Conservation (phyloP, 2,113 vertebrate species). For the Cyprinodon variegatus region DNA sequence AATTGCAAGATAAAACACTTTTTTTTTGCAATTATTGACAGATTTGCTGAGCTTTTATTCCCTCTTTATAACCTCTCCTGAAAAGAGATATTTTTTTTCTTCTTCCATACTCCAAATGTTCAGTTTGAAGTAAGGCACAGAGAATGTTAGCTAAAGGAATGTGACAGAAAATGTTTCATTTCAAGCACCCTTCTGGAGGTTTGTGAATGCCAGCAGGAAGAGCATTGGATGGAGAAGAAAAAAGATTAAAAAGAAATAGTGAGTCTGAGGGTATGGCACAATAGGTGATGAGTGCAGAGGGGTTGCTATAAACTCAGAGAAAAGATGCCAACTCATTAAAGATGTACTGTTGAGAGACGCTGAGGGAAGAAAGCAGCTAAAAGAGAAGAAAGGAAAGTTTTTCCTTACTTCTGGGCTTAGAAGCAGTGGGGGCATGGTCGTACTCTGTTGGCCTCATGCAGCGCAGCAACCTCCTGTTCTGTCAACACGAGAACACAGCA, state of each 20-base stretch:
- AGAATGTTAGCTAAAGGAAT: constrained; percentile 45
- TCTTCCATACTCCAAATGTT: constrained; percentile 50
- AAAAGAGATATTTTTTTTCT: constrained; percentile 15
- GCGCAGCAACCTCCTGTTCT: constrained; percentile 48
- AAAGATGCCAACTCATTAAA: constrained; percentile 67
- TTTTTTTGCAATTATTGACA: constrained; percentile 45
- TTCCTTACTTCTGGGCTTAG: constrained; percentile 29
- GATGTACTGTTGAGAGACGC: constrained; percentile 55
- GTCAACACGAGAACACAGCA: constrained; percentile 54
- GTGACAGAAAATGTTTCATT: constrained; percentile 51
- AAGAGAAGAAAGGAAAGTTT: constrained; percentile 27
- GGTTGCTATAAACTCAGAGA: constrained; percentile 35
- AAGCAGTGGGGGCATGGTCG: constrained; percentile 27
- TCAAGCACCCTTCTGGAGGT: constrained; percentile 52
- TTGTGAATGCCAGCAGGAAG: constrained; percentile 51
- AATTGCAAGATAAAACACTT: constrained; percentile 64
- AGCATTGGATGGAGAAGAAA: constrained; percentile 49
- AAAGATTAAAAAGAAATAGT: constrained; percentile 21
- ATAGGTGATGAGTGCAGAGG: constrained; percentile 37
- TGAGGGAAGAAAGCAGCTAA: constrained; percentile 39
- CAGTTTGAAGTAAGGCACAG: constrained; percentile 40
- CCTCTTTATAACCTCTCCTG: constrained; percentile 48
- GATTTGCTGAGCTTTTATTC: constrained; percentile 60
- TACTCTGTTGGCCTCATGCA: constrained; percentile 40
- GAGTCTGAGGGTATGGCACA: constrained; percentile 37